phyloP scores from a whole-genome alignment of 2,113 vertebrate species.

The Pangasianodon hypophthalmus region DNA sequence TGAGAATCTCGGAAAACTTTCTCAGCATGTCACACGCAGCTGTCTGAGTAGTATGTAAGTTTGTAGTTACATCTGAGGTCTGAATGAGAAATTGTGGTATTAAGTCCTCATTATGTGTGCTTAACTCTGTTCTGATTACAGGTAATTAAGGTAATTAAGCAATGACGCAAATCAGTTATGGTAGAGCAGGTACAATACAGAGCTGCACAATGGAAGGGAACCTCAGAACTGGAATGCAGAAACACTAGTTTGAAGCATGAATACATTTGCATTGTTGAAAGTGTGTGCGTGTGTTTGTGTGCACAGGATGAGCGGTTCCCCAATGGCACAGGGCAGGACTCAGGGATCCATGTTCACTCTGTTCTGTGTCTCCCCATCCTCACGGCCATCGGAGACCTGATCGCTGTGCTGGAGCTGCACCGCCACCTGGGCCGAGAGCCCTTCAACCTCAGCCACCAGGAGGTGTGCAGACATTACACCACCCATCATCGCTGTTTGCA shows the following conservation, averaged over 20 bases:
- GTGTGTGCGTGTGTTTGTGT: neutral
- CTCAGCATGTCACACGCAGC: neutral
- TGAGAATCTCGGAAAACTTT: neutral
- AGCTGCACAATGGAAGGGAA: neutral
- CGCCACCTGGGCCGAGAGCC: constrained; percentile 91
- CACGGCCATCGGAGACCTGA: constrained; percentile 93
- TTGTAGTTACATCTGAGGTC: neutral
- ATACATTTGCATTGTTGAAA: neutral
- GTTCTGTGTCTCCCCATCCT: constrained; percentile 96
- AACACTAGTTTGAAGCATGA: neutral
- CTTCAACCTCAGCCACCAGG: constrained; percentile 92
- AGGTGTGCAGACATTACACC: constrained; percentile 73
- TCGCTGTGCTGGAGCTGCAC: constrained; percentile 94
- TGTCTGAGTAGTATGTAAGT: neutral
- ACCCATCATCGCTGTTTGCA: neutral
- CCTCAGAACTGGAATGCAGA: neutral
- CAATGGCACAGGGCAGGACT: constrained; percentile 92
- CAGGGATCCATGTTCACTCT: constrained; percentile 91
- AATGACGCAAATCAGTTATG: neutral
- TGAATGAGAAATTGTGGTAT: neutral
- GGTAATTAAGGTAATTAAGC: constrained; percentile 4
- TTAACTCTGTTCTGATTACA: neutral
- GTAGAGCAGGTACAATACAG: neutral
- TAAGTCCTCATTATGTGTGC: neutral
- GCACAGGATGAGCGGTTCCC: constrained; percentile 93